Percentiles rank a stretch among this genome's conserved stretches.
These are phyloP conservation scores for Trachythela sp. DNA, from an alignment of 64 coral and sea anemone genomes.

Conservation along the genomic window DNA sequence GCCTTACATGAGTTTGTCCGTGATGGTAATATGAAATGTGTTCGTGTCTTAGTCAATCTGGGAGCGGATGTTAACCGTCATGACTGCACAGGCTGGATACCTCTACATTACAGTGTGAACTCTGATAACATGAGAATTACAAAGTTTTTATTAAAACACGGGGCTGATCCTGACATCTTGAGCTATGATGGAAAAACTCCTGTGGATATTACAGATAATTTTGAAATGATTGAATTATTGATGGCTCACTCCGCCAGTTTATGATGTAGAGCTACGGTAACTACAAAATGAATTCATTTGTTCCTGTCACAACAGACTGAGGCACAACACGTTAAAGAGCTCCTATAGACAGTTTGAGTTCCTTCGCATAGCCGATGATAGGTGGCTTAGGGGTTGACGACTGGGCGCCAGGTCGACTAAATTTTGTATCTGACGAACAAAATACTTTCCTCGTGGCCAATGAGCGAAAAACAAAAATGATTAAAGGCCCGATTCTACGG, in stretches of 20 bases:
- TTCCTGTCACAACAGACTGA: not conserved
- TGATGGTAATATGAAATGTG: conserved; percentile 93
- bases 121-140: conserved; percentile 58
- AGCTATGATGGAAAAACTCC: conserved; percentile 60
- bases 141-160: conserved; percentile 70
- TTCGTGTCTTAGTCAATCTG: conserved; percentile 75
- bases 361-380: no score
- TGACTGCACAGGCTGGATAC: conserved; percentile 61
- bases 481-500: no score
- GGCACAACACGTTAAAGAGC: no score
- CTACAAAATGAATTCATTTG: no score
- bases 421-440: no score
- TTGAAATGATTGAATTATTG: conserved; percentile 91
- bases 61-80: conserved; percentile 84
- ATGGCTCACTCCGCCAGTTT: conserved; percentile 40
- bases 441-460: no score
- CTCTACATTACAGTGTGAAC: conserved; percentile 69
- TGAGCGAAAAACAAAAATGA: no score
- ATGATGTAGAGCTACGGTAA: no score
- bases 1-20: conserved; percentile 88
- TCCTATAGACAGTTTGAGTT: no score
- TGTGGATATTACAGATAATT: conserved; percentile 91
- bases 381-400: no score
- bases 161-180: conserved; percentile 75
- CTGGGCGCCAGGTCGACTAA: no score